Percentiles rank a stretch among this genome's conserved stretches.
These are phyloP conservation scores for Oceanites oceanicus DNA, from an alignment of 2,113 vertebrate genomes.

Conservation along the genomic window DNA sequence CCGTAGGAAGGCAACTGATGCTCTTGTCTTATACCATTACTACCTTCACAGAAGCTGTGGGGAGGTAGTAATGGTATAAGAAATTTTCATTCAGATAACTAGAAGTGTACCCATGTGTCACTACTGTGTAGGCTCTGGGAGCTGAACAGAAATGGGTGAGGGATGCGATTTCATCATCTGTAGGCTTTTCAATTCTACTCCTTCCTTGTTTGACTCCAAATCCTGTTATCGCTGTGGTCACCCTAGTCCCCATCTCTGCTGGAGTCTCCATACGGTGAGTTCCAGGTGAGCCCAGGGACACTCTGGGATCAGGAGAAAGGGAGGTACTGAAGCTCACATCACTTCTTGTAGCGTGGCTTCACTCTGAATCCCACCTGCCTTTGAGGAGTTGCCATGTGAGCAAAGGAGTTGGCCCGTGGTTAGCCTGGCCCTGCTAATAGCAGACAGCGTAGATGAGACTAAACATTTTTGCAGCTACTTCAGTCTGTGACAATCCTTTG, in stretches of 20 bases:
- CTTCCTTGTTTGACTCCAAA: neutral
- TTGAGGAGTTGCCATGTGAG: neutral
- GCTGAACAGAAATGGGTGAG: neutral
- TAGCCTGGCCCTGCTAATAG: neutral
- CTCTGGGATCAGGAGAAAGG: neutral
- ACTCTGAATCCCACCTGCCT: neutral
- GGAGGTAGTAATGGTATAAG: neutral
- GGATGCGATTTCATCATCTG: neutral
- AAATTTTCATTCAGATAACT: neutral
- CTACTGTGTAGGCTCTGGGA: neutral
- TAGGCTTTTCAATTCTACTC: neutral
- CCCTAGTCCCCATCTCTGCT: neutral
- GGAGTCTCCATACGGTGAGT: neutral
- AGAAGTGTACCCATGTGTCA: accelerated
- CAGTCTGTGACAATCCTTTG: neutral
- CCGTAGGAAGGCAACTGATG: neutral
- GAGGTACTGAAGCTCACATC: accelerated
- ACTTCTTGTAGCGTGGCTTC: neutral
- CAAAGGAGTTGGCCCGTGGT: neutral
- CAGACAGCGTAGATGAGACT: neutral
- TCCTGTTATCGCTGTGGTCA: neutral
- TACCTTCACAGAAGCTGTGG: neutral
- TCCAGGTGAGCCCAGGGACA: neutral
- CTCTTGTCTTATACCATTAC: neutral
- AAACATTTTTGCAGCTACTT: neutral